phyloP scores from a whole-genome alignment of 2,797 vertebrate genomes.

The Protosalanx chinensis region DNA sequence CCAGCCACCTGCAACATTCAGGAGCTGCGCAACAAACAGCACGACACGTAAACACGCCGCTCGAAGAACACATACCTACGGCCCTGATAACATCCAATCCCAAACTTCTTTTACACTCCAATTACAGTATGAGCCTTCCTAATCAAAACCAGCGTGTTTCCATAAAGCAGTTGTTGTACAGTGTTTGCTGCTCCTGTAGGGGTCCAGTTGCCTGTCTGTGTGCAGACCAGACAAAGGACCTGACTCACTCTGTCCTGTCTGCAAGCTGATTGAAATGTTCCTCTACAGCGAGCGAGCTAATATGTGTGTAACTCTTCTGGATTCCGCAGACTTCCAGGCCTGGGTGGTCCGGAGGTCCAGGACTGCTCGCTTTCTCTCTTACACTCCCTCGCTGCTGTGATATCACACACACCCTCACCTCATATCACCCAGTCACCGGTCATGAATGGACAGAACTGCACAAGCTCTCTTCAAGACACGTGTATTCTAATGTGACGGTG shows the following conservation, averaged over 20 bases:
- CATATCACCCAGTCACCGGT: not conserved
- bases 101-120: too few species aligned
- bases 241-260: slow-evolving; percentile 4
- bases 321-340: slow-evolving; percentile 14
- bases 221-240: slow-evolving; percentile 6
- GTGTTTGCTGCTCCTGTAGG: too few species aligned
- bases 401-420: not conserved
- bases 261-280: slow-evolving; percentile 32
- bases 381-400: not conserved
- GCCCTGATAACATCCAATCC: not conserved
- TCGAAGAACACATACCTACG: not conserved
- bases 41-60: not conserved
- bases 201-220: too few species aligned
- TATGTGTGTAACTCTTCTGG: slow-evolving; percentile 19
- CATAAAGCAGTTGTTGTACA: not conserved
- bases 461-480: not conserved
- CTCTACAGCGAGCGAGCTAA: slow-evolving; percentile 19
- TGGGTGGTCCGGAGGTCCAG: not conserved
- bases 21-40: not conserved
- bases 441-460: not conserved
- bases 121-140: too few species aligned
- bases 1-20: not conserved
- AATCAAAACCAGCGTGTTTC: not conserved
- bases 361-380: not conserved
- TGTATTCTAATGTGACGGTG: not conserved